phyloP scores from a whole-genome alignment of 2,797 vertebrate genomes.

The Microhierax caerulescens region DNA sequence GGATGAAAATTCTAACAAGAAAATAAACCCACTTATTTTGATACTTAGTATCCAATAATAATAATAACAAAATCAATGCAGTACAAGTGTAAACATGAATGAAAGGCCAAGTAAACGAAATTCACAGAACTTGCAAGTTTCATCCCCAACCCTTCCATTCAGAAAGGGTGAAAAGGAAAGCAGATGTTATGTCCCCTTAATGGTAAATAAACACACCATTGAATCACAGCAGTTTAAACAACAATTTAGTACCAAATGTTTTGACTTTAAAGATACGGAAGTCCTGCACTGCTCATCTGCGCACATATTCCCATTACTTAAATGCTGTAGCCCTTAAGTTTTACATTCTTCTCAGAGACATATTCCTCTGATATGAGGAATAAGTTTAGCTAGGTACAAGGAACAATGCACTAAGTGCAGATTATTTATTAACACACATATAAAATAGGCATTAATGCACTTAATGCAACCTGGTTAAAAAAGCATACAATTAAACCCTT shows the following conservation, averaged over 20 bases:
- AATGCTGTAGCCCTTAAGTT: rapidly evolving
- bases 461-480: not conserved
- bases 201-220: not conserved
- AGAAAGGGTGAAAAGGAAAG: not conserved
- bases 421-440: not conserved
- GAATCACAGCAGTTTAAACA: not conserved
- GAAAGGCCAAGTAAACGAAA: not conserved
- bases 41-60: not conserved
- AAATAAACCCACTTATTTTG: not conserved
- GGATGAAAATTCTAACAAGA: not conserved
- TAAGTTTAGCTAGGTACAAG: not conserved
- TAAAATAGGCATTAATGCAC: not conserved
- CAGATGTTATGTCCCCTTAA: not conserved
- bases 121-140: not conserved
- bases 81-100: rapidly evolving
- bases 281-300: not conserved
- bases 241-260: not conserved
- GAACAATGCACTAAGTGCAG: not conserved
- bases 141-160: not conserved
- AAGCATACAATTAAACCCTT: not conserved
- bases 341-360: rapidly evolving
- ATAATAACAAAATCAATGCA: not conserved
- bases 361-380: not conserved
- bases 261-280: not conserved
- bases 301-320: not conserved